Percentiles rank a stretch among this genome's conserved stretches.
Evolutionary conservation across 2,113 vertebrate genomes (phyloP).

Genomic region (Oxygymnocypris stewartii): DNA sequence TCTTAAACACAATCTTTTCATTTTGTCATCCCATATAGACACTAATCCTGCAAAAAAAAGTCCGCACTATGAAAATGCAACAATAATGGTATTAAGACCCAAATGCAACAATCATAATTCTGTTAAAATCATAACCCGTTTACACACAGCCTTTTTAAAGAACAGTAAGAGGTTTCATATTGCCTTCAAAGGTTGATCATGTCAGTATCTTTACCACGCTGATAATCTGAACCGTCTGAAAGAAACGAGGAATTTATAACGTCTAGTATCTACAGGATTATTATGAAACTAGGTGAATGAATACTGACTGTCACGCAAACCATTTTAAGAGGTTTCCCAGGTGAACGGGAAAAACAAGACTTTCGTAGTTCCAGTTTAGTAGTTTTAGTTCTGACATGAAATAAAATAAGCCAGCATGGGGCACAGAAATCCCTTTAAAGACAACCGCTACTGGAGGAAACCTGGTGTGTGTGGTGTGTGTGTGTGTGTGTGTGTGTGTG

Average conservation of each 20-base stretch:
- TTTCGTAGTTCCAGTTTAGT: neutral
- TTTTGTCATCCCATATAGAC: neutral
- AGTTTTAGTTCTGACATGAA: neutral
- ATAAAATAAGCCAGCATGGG: neutral
- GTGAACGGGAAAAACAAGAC: neutral
- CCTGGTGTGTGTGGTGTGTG: constrained; percentile 8
- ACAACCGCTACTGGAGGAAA: neutral
- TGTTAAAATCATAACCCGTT: neutral
- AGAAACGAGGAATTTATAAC: neutral
- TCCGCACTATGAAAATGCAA: neutral
- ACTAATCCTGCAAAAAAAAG: constrained; percentile 1
- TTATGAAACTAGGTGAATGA: neutral
- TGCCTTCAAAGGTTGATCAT: constrained; percentile 24
- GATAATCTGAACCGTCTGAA: neutral
- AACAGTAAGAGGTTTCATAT: constrained; percentile 13
- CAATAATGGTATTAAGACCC: neutral
- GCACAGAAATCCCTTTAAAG: neutral
- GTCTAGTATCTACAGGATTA: constrained; percentile 12
- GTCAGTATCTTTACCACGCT: neutral
- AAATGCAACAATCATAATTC: neutral
- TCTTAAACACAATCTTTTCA: constrained; percentile 27
- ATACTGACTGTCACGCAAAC: constrained; percentile 41
- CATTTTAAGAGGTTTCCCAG: neutral
- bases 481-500: neutral
- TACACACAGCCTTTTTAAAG: neutral